Base-by-base conservation (phyloP, 2,113 vertebrate genomes). In the Geococcyx californianus region DNA sequence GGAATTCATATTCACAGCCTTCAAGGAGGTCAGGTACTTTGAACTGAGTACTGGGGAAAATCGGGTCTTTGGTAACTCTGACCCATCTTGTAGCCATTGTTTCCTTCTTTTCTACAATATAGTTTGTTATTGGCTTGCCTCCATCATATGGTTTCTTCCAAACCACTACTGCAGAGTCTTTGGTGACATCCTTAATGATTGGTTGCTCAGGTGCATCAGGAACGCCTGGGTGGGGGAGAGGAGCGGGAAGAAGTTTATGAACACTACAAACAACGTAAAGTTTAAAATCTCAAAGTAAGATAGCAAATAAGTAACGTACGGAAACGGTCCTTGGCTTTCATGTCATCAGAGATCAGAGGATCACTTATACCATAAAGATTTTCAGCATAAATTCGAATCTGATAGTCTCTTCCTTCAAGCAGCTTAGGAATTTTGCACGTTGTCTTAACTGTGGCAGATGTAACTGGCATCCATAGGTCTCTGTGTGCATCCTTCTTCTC, bases 321-420 rank as follows among this genome's bases (percentile, higher is more conserved):
- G 97, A 99, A 99, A 59, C 98, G 98, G 95, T 99, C 99, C 97
- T 98, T 99, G 95, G 99, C 99, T 98, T 98, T 99, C 98, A 99
- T 99, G 95, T 99, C 98, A 91, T 99, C 99, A 58, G 99, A 99
- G 47, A 99, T 97, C 94, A 99, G 98, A 84, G 99, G 99, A 95
- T 99, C 99, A 55, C 99, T 99, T 97, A 99, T 99, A 92, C 99
- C 99, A 10, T 99, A 99, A 89, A 98, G 97, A 97, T 99, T 99
- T 98, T 99, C 99, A 95, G 99, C 99, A 95, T 97, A 98, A 94
- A 99, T 99, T 91, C 99, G 98, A 94, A 99, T 98, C 96, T 99
- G 98, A 86, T 99, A 99, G 81, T 99, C 99, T 95, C 95, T 98
- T 92, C 99, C 99, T 97, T 99, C 99, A 36, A 98, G 98, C 45